Evolutionary conservation across 2,888 invertebrate species (phyloP).

Genomic region (Callyntrura sp.): DNA sequence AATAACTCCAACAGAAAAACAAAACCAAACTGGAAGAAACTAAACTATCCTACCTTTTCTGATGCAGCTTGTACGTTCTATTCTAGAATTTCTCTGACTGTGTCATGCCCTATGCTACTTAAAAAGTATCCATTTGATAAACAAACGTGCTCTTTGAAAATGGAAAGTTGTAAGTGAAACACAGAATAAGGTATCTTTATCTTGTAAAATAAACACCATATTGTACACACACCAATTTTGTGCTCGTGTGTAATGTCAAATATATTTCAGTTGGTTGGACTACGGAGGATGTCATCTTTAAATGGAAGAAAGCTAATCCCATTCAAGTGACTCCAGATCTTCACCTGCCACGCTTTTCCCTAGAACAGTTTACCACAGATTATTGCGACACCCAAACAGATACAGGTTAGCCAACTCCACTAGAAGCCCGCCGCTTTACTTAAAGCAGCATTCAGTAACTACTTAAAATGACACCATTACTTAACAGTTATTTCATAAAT

Average conservation of each 20-base stretch:
- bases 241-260: not conserved
- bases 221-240: not conserved
- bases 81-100: conserved; percentile 97
- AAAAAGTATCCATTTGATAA: conserved; percentile 98
- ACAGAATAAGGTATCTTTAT: no score
- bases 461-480: no score
- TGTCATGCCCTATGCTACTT: conserved; percentile 99
- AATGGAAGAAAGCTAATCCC: conserved; percentile 98
- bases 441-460: no score
- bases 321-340: conserved; percentile 98
- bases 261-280: conserved; percentile 96
- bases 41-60: not conserved
- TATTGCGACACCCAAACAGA: conserved; percentile 99
- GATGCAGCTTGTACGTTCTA: conserved; percentile 79
- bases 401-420: conserved; percentile 94
- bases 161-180: conserved; percentile 97
- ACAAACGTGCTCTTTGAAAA: conserved; percentile 96
- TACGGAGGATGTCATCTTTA: conserved; percentile 97
- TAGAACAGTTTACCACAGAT: conserved; percentile 97
- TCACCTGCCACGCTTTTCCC: conserved; percentile 96
- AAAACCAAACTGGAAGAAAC: not conserved
- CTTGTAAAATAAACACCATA: not conserved
- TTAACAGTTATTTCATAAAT: no score
- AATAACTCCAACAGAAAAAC: no score
- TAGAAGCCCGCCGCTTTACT: no score